phyloP scores from a whole-genome alignment of 2,113 vertebrate species.

The Mustela nigripes region DNA sequence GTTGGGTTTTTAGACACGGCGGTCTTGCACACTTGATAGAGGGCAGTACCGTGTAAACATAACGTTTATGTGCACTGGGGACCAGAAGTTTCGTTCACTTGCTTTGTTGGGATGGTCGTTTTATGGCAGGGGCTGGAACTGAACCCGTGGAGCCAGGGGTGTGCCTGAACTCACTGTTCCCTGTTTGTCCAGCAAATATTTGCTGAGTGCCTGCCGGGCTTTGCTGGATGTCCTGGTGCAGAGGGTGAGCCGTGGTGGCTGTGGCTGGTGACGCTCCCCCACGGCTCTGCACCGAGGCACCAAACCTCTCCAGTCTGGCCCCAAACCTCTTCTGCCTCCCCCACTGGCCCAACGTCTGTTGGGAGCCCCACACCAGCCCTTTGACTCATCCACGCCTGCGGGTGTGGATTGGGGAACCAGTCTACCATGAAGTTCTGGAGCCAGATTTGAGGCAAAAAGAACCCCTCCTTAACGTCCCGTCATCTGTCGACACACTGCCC shows the following conservation, averaged over 20 bases:
- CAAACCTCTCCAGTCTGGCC: background rate
- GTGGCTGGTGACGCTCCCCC: fast-evolving
- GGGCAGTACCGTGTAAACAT: background rate
- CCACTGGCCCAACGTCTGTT: background rate
- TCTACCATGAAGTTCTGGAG: background rate
- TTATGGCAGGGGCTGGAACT: background rate
- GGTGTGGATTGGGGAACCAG: background rate
- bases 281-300: background rate
- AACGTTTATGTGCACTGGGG: background rate
- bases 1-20: background rate
- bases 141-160: background rate
- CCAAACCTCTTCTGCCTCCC: background rate
- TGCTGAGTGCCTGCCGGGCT: background rate
- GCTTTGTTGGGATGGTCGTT: background rate
- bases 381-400: background rate
- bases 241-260: fast-evolving
- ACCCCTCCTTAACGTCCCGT: background rate
- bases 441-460: background rate
- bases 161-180: background rate
- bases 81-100: background rate
- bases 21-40: background rate
- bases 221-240: background rate
- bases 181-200: background rate
- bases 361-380: background rate
- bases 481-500: background rate